These are phyloP conservation scores for Chrysolina haemoptera DNA, from an alignment of 2,888 invertebrate genomes.

Conservation along the genomic window DNA sequence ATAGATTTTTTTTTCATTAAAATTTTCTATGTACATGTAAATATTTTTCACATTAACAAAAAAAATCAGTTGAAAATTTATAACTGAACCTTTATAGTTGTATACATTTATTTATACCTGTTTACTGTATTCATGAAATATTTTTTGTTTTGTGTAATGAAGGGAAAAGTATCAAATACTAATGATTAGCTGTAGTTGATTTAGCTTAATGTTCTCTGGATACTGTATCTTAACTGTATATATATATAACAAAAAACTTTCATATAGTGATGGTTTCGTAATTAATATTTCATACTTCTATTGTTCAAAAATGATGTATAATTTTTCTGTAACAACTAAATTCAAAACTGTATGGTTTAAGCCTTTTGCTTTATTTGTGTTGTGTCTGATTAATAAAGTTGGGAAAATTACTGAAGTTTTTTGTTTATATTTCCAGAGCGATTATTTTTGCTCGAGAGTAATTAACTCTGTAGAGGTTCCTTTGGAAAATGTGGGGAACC, in stretches of 20 bases:
- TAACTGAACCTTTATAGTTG: not conserved
- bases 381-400: slow-evolving; percentile 54
- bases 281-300: slow-evolving; percentile 49
- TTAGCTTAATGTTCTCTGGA: slow-evolving; percentile 42
- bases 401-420: slow-evolving; percentile 21
- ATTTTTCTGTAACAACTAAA: slow-evolving; percentile 54
- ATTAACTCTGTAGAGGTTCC: no score
- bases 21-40: slow-evolving; percentile 1
- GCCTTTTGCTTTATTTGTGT: slow-evolving; percentile 62
- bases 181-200: slow-evolving; percentile 20
- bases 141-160: slow-evolving; percentile 25
- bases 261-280: slow-evolving; percentile 44
- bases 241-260: slow-evolving; percentile 40
- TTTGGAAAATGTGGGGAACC: no score
- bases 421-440: not conserved
- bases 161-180: slow-evolving; percentile 25
- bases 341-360: slow-evolving; percentile 54
- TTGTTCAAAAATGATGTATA: slow-evolving; percentile 54
- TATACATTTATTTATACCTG: not conserved
- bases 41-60: not conserved
- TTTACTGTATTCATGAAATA: not conserved
- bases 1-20: not conserved
- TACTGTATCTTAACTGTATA: slow-evolving; percentile 48
- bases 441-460: no score
- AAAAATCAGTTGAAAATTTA: not conserved